Base-by-base conservation (phyloP, 2,888 invertebrate species). In the Podabrus alpinus region DNA sequence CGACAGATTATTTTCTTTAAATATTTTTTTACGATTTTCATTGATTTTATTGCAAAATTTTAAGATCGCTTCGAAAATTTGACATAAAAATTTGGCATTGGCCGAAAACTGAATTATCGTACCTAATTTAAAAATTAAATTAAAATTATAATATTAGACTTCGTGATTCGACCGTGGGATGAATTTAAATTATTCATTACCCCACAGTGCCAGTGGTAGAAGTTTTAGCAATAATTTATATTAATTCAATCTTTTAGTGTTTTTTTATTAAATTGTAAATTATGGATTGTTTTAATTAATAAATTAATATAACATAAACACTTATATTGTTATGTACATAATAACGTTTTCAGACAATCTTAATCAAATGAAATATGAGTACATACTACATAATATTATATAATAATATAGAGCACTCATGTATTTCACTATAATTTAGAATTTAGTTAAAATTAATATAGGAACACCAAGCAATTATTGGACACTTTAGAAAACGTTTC, bases 1-100 rank as follows among this genome's bases (percentile, higher is more conserved):
- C 59, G 19, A 61, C 69, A 61, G 69, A 69, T 69, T 69, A 69
- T 64, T n/a, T 64, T 64, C 62, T 64, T 64, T 64, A 64, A 64
- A 64, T 19, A 64, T 21, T 19, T 64, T 29, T 64, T 21, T 21
- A 64, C 17, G 62, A 64, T 64, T 64, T 64, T 19, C n/a, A 64
- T 64, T 19, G 21, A 45, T 45, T 45, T 45, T 45, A 45, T 45
- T 13, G 13, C 5, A n/a, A 45, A 13, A n/a, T 45, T 45, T 45
- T n/a, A 45, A n/a, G 7, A 45, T n/a, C 5, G 7, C 5, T n/a
- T n/a, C 45, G 7, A 45, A 45, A n/a, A n/a, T n/a, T 45, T 45
- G 4, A 45, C n/a, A n/a, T 29, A 29, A 10, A 13, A 13, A 29
- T 13, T 3, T 25, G 11, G 25, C 10, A 7, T 24, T 9, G 1